These are phyloP conservation scores for Chamaetylas fuelleborni DNA, from an alignment of 2,113 vertebrate genomes.

Conservation along the genomic window DNA sequence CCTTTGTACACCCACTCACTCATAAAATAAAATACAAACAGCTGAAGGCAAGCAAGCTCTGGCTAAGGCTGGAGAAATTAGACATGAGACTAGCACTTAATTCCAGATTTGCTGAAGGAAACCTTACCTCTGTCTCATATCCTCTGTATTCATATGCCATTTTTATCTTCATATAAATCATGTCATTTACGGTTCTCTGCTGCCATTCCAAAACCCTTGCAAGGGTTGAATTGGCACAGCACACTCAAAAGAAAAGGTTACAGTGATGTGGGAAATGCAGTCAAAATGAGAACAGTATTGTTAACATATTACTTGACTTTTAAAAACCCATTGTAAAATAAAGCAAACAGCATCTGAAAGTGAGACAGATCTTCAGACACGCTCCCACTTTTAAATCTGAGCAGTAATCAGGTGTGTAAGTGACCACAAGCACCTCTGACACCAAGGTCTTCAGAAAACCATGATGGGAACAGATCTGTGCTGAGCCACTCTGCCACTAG, in stretches of 20 bases:
- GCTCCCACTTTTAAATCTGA: not conserved
- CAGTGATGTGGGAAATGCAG: not conserved
- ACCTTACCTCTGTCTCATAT: conserved; percentile 44
- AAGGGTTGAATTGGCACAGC: not conserved
- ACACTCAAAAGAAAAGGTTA: conserved; percentile 2
- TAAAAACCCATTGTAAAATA: conserved; percentile 21
- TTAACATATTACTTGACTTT: not conserved
- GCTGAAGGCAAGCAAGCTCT: not conserved
- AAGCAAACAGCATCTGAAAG: not conserved
- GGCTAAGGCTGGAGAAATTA: not conserved
- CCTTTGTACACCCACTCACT: not conserved
- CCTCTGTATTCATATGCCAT: conserved; percentile 18
- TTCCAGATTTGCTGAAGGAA: conserved; percentile 37
- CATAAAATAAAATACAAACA: conserved; percentile 21
- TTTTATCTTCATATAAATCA: conserved; percentile 25
- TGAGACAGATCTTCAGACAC: not conserved
- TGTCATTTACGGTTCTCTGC: not conserved
- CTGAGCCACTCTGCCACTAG: not conserved
- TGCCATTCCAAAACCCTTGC: not conserved
- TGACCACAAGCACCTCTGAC: conserved; percentile 1
- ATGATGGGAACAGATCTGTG: not conserved
- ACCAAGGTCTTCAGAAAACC: not conserved
- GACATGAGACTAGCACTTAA: not conserved
- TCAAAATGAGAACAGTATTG: not conserved
- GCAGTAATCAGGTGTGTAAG: not conserved